Percentiles rank a stretch among this genome's conserved stretches.
Evolutionary conservation across 2,797 vertebrate genomes (phyloP).

Genomic region (Acipenser transmontanus): DNA sequence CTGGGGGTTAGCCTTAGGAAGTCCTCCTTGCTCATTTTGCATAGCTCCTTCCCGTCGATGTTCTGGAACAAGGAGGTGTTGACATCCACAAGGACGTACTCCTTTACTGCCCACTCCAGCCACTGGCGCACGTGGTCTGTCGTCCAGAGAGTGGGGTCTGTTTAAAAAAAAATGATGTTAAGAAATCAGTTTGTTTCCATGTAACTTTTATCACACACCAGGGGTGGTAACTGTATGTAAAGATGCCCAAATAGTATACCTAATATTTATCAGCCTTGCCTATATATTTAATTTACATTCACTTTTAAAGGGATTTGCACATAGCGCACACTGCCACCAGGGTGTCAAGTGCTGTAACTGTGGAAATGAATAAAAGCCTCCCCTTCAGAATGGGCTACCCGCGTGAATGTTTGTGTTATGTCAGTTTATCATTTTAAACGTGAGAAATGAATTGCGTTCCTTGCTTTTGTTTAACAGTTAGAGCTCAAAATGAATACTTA

Average conservation of each 20-base stretch:
- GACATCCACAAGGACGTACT: conserved; percentile 71
- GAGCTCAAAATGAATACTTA: conserved; percentile 8
- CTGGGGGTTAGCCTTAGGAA: conserved; percentile 76
- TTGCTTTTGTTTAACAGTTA: too few relatives aligned
- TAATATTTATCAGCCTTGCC: background rate
- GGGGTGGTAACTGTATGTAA: background rate
- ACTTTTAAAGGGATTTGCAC: too few relatives aligned
- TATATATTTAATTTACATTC: background rate
- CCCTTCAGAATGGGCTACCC: background rate
- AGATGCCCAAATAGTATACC: background rate
- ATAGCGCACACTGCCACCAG: background rate
- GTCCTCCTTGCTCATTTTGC: conserved; percentile 82
- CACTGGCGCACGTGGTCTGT: conserved; percentile 79
- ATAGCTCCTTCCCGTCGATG: conserved; percentile 77
- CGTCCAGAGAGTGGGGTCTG: conserved; percentile 77
- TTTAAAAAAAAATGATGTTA: conserved; percentile 18
- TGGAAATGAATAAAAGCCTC: conserved; percentile 10
- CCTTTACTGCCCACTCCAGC: conserved; percentile 82
- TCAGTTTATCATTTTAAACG: background rate
- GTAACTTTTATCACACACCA: background rate
- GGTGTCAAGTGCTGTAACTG: conserved; percentile 6
- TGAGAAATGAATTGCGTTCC: too few relatives aligned
- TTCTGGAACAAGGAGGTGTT: conserved; percentile 75
- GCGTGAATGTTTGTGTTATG: background rate
- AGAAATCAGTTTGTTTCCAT: background rate